Base-by-base conservation (phyloP, 2,888 invertebrate species). In the Orthosia gothica region DNA sequence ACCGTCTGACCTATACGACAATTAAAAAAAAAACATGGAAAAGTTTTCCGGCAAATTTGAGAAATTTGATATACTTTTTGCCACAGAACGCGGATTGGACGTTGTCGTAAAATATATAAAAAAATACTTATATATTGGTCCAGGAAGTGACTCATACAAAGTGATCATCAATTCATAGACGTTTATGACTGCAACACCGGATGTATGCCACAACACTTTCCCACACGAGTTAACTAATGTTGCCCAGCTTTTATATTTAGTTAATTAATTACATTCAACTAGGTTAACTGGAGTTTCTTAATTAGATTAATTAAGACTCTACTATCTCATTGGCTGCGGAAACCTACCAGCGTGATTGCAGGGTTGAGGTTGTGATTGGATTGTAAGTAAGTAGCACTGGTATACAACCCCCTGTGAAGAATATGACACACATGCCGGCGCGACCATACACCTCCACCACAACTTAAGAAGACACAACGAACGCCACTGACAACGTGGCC, bases 261-360 rank as follows among this genome's bases (percentile, higher is more conserved):
- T 55, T 80, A 70, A 79, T 68, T 55, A 68, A 50, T 65, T 55
- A 59, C 54, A 26, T 78, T 67, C 16, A 66, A 84, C 15, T 61
- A 40, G 62, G 68, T 71, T 70, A 75, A 63, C 49, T 73, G 64
- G n/a, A 40, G 32, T 59, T 64, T 71, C 16, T 63, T 69, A 73
- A 82, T 78, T 78, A 68, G 64, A 75, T 78, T 82, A 78, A 66
- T 85, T 64, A 55, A 64, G 40, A 63, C n/a, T 62, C 4, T 26
- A 54, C 26, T 49, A 18, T 18, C 18, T 40, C 32, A 49, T 54
- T 26, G 52, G 16, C 18, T 26, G 20, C 32, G 15, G 75, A 16
- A 61, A 20, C 7, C 20, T 20, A 4, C 18, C 40, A 45, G n/a
- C 47, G 49, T 16, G n/a, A 12, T 61, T 45, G 40, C 9, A 16